Evolutionary conservation across 2,888 invertebrate genomes (phyloP), one percentile per base, ranked within the genome.

Genomic region (Therioaphis trifolii): DNA sequence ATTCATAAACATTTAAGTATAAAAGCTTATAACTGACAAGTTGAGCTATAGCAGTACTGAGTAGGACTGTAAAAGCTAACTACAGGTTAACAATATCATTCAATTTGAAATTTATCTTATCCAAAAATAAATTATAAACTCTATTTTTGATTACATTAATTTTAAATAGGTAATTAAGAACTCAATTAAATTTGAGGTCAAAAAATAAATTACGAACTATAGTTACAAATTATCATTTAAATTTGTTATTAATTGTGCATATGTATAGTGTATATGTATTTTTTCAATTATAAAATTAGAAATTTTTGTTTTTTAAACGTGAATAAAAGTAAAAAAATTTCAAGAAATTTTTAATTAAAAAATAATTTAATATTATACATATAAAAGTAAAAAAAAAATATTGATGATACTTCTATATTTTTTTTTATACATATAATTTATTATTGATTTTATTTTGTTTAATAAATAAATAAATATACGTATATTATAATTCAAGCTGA

Each of bases 401-500:
- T 29, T n/a, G 12, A 29, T 72, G 29, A n/a, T n/a, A 27, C 71
- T 18, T 29, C 11, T 46, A 27, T 29, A 29, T 52, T 35, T 74
- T 11, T 15, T 40, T 58, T 52, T 58, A 11, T 21, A n/a, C 24
- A 4, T 24, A 75, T 43, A 24, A 75, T 40, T 75, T 72, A 11
- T n/a, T 72, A 29, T 72, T 52, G 35, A 40, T 21, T 40, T 40
- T n/a, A 58, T 74, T 11, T 29, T 24, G 27, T 61, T 76, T 76
- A 7, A 46, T 76, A 61, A 24, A 61, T 12, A 76, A 76, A 61
- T 27, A 61, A 76, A 76, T 46, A 72, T n/a, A 76, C 21, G n/a
- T 58, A 40, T 21, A 72, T 46, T 35, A 43, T 27, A 76, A 46
- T 46, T 76, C 27, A 35, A 43, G 35, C 9, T 24, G 55, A 74